Evolutionary conservation across 2,113 vertebrate species (phyloP), one percentile per base, ranked within the genome.

Genomic region (Garra rufa): DNA sequence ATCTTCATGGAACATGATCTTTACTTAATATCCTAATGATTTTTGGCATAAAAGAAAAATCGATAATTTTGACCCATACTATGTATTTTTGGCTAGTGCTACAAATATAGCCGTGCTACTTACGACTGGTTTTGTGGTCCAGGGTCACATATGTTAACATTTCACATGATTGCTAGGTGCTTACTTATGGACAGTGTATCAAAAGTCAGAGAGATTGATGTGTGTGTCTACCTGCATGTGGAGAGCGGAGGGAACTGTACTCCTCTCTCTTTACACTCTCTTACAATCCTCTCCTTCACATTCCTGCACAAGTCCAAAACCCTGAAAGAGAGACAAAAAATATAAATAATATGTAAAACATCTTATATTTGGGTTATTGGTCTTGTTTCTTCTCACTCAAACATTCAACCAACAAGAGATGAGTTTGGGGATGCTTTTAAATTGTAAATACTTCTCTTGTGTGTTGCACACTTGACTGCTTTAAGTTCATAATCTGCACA

Each of bases 251-350:
- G 87, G 92, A 99, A 99, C 86, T 99, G 98, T 84, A 99, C 98
- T 87, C 97, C 98, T 83, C 87, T 98, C 82, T 99, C 97, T 95
- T 99, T 99, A 92, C 98, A 99, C 91, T 99, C 98, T 88, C 91
- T 93, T 88, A 92, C 87, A 89, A 99, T 97, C 89, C 98, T 95
- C 84, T 97, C 97, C 88, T 99, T 99, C 15, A 99, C 97, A 81
- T 99, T 99, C 89, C 96, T 95, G 92, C 98, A 99, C 83, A 99
- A 95, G 93, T 99, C 97, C 91, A 99, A 90, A 91, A 99, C 97
- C 90, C 98, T 99, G 89, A 15, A 75, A 91, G 86, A 76, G 86
- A 44, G 24, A 28, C 1, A 46, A 15, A 26, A 48, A 26, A 8
- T 5, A 17, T 24, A 8, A 17, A 17, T 14, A n/a, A n/a, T n/a